These are phyloP conservation scores for Arion vulgaris DNA, from an alignment of 1,140 invertebrate genomes.

Conservation along the genomic window DNA sequence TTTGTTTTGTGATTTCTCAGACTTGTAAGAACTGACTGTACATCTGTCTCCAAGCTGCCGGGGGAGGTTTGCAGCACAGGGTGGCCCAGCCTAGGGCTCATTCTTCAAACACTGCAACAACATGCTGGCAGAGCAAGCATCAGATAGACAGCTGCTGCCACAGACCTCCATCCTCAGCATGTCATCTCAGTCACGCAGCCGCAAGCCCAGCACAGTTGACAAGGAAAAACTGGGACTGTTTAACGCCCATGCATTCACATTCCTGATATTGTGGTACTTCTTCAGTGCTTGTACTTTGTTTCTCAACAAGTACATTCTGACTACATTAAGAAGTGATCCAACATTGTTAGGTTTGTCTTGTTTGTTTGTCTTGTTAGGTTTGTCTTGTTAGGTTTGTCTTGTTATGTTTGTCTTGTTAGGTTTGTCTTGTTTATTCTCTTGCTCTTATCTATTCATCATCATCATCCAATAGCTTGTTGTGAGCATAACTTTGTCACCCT, in stretches of 20 bases:
- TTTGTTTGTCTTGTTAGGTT: too few species aligned
- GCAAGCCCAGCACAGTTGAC: conserved; percentile 17
- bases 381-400: too few species aligned
- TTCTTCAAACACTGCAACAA: not conserved
- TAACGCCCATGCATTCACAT: conserved; percentile 80
- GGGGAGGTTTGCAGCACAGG: not conserved
- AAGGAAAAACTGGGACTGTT: conserved; percentile 55
- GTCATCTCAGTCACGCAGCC: not conserved
- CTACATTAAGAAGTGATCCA: conserved; percentile 84
- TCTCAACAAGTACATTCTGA: conserved; percentile 87
- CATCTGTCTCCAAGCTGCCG: too few species aligned
- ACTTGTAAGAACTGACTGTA: too few species aligned
- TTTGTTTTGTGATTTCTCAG: too few species aligned
- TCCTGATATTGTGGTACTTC: conserved; percentile 84
- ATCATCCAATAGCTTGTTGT: too few species aligned
- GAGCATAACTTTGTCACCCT: too few species aligned
- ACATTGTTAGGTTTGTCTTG: conserved; percentile 81
- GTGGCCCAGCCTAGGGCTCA: not conserved
- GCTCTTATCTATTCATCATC: too few species aligned
- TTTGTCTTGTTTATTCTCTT: too few species aligned
- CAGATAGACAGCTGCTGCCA: not conserved
- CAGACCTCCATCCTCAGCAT: not conserved
- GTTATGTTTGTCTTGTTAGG: too few species aligned
- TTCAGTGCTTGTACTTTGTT: conserved; percentile 84
- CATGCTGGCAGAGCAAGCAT: not conserved